phyloP scores from a whole-genome alignment of 2,888 invertebrate species.

The Dexiosoma caninum region DNA sequence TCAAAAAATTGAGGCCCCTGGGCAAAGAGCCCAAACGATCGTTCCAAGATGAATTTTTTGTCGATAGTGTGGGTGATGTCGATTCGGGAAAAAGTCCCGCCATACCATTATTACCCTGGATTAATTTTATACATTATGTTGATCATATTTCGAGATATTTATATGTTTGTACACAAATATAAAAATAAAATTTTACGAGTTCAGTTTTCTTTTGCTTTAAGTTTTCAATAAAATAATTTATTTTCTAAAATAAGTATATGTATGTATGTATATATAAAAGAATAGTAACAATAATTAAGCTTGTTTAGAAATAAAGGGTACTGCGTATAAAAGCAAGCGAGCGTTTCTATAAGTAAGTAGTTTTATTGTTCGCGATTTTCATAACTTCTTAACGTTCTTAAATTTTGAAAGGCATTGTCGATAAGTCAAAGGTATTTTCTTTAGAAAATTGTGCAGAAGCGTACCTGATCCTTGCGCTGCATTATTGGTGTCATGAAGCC shows the following conservation, averaged over 20 bases:
- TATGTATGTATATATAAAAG: background rate
- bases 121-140: slow-evolving; percentile 62
- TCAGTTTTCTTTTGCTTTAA: slow-evolving; percentile 60
- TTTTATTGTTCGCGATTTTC: background rate
- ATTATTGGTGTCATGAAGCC: slow-evolving; percentile 79
- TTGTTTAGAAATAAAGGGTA: slow-evolving; percentile 11
- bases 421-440: slow-evolving; percentile 45
- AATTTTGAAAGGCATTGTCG: slow-evolving; percentile 16
- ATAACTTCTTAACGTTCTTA: slow-evolving; percentile 1
- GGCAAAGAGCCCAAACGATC: slow-evolving; percentile 70
- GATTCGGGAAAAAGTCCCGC: slow-evolving; percentile 64
- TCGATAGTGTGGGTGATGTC: slow-evolving; percentile 73
- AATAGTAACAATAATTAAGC: slow-evolving; percentile 24
- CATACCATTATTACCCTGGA: slow-evolving; percentile 65
- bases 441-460: slow-evolving; percentile 78
- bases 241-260: slow-evolving; percentile 19
- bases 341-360: slow-evolving; percentile 27
- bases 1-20: slow-evolving; percentile 68
- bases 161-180: background rate
- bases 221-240: slow-evolving; percentile 41
- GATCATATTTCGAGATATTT: slow-evolving; percentile 45
- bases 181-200: slow-evolving; percentile 27
- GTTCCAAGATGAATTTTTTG: slow-evolving; percentile 68
- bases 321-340: slow-evolving; percentile 44
- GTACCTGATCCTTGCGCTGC: slow-evolving; percentile 78